Base-by-base conservation (phyloP, 2,113 vertebrate species). In the Speoplatyrhinus poulsoni region DNA sequence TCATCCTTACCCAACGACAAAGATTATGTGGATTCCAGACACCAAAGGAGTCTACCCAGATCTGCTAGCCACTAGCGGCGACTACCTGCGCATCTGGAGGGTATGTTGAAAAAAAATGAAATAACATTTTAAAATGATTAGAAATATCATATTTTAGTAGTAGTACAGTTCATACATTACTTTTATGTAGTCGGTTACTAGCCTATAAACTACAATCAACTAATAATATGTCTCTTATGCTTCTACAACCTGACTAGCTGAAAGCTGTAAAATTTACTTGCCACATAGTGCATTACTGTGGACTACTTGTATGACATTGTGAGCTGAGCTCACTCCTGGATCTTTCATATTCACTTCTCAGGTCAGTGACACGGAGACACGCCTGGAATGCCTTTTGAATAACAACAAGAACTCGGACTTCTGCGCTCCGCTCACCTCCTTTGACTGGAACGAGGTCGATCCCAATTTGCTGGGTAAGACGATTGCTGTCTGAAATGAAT, bases 321-420 rank as follows among this genome's bases (percentile, higher is more conserved):
- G 1, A 26, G 15, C 58, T 26, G 1, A 26, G 15, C 58, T 60
- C 62, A 61, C 12, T 46, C 5, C 3, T 5, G 15, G 11, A 69
- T 58, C n/a, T 1, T 73, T 19, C 66, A 9, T 9, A 2, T 62
- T 72, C 15, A 3, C 63, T 52, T 46, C 2, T 17, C 67, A 99
- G 98, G 98, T 99, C 87, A 96, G 96, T 46, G 98, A 99, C 84
- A 98, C 98, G 4, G 98, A 99, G 88, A 99, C 98, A 2, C 93
- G 98, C 4, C 94, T 99, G 33, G 98, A 99, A 75, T 99, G 98
- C 91, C 93, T 99, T 85, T 91, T 99, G 75, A 99, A 99, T 83
- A 99, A 99, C 85, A 99, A 99, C 88, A 99, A 99, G 92, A 99
- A 99, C 90, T 99, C 98, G 0, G 98, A 99, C 84, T 99, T 99